A percentile compares a stretch with the other conserved stretches of the same genome.
phyloP scores from a whole-genome alignment of 2,113 vertebrate genomes.

The Nematolebias whitei region DNA sequence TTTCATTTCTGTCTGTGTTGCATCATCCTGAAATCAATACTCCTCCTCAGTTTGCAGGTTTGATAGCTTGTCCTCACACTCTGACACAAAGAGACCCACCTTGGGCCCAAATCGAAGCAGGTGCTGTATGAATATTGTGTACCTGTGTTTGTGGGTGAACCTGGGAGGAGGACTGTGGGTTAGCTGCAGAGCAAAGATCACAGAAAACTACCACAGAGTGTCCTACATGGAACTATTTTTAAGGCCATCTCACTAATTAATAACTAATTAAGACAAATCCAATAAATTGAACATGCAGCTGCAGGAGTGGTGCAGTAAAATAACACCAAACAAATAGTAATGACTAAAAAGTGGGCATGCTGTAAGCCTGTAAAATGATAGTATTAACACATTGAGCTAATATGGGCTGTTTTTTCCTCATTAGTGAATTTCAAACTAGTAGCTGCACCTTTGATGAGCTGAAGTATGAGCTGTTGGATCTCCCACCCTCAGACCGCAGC shows the following conservation, averaged over 20 bases:
- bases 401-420: constrained; percentile 21
- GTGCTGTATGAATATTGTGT: constrained; percentile 7
- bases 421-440: constrained; percentile 29
- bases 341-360: not conserved
- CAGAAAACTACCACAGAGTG: constrained; percentile 14
- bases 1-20: constrained; percentile 51
- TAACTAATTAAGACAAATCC: constrained; percentile 31
- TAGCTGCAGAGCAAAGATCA: constrained; percentile 67
- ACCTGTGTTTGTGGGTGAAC: constrained; percentile 40
- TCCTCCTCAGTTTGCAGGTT: constrained; percentile 8
- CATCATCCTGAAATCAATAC: constrained; percentile 21
- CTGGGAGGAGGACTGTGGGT: constrained; percentile 40
- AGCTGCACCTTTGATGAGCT: constrained; percentile 44
- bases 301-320: not conserved
- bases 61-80: constrained; percentile 8
- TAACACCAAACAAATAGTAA: constrained; percentile 3
- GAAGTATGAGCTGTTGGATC: constrained; percentile 46
- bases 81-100: constrained; percentile 33
- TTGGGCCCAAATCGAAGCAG: constrained; percentile 18
- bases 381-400: constrained; percentile 1
- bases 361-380: not conserved
- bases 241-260: constrained; percentile 25
- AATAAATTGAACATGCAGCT: constrained; percentile 24
- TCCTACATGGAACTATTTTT: constrained; percentile 19
- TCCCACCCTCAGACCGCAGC: constrained; percentile 66